phyloP scores from a whole-genome alignment of 1,140 invertebrate species.

The Telenomus remus region DNA sequence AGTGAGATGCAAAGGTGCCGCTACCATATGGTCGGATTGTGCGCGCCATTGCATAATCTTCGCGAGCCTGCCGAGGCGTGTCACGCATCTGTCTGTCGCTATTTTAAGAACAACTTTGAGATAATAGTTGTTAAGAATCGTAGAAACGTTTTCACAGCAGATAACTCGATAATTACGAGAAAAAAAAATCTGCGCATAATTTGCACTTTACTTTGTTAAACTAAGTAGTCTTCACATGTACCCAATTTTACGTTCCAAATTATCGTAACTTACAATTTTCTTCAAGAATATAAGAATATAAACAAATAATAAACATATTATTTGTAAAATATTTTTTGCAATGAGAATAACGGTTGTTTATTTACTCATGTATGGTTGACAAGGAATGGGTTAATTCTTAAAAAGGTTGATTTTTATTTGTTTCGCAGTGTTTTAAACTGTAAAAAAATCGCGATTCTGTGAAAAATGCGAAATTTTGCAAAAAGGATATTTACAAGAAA shows the following conservation, averaged over 20 bases:
- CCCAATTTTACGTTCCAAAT: background rate
- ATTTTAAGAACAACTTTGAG: conserved; percentile 47
- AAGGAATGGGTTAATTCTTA: too few relatives aligned
- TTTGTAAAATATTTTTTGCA: too few relatives aligned
- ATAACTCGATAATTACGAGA: conserved; percentile 48
- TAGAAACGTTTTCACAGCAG: conserved; percentile 35
- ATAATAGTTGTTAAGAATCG: conserved; percentile 47
- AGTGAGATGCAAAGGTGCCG: conserved; percentile 68
- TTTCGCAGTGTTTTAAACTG: too few relatives aligned
- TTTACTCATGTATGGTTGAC: too few relatives aligned
- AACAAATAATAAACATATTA: too few relatives aligned
- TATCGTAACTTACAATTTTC: background rate
- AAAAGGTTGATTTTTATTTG: too few relatives aligned
- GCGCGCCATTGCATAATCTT: conserved; percentile 67
- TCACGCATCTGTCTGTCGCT: conserved; percentile 68
- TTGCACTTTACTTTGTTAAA: conserved; percentile 15
- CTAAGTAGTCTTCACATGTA: too few relatives aligned
- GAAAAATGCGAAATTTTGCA: conserved; percentile 25
- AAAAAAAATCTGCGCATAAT: conserved; percentile 26
- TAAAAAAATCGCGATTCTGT: too few relatives aligned
- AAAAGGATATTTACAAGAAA: conserved; percentile 43
- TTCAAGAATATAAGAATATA: too few relatives aligned
- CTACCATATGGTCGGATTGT: conserved; percentile 66
- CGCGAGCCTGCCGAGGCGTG: conserved; percentile 57
- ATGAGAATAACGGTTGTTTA: too few relatives aligned